Conservation (phyloP, 2,888 invertebrate species). For the Meliscaeva auricollis region DNA sequence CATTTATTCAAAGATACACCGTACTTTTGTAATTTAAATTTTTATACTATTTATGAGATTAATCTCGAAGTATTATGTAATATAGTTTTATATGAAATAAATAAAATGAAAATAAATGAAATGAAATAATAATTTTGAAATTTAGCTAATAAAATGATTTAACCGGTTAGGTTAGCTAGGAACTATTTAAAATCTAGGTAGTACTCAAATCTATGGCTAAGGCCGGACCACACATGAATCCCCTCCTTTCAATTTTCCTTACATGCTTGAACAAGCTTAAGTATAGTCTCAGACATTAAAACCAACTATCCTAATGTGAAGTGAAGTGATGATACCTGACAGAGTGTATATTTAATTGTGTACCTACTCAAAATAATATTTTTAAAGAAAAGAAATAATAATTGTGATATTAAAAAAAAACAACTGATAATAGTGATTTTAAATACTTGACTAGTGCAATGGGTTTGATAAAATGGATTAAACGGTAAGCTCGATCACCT, state of each 20-base stretch:
- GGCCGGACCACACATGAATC: neutral
- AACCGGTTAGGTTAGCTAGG: no score
- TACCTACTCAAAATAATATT: constrained; percentile 35
- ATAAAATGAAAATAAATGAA: no score
- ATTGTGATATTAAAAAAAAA: constrained; percentile 20
- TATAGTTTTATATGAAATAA: no score
- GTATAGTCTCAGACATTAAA: constrained; percentile 40
- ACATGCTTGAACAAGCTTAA: constrained; percentile 57
- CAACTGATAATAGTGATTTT: constrained; percentile 27
- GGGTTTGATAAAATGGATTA: constrained; percentile 71
- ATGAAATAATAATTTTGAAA: no score
- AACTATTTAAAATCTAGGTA: no score
- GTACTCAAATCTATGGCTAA: neutral
- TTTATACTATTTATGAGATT: no score
- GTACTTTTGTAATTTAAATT: no score
- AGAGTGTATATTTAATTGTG: constrained; percentile 30
- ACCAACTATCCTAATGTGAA: constrained; percentile 33
- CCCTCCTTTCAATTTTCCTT: constrained; percentile 38
- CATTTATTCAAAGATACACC: no score
- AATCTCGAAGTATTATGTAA: no score
- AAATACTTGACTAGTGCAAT: constrained; percentile 59
- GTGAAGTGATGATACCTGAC: constrained; percentile 59
- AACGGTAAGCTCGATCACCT: constrained; percentile 46
- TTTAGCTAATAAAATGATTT: no score
- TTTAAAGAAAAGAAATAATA: constrained; percentile 18